phyloP scores from a whole-genome alignment of 2,113 vertebrate genomes.

The Sterrhoptilus dennistouni region DNA sequence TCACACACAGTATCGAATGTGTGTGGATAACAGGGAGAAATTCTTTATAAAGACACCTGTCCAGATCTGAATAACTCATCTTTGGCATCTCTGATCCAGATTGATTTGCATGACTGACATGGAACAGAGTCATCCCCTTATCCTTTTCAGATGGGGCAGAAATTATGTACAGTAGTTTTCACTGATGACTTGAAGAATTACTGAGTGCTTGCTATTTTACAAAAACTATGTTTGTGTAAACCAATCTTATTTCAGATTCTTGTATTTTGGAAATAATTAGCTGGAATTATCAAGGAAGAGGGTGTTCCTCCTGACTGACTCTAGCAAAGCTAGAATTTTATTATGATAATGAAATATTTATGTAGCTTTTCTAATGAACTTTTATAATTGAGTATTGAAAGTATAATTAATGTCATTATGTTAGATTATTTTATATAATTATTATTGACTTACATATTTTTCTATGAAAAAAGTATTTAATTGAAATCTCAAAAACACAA shows the following conservation, averaged over 20 bases:
- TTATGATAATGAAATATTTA: background rate
- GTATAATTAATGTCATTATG: slow-evolving; percentile 2
- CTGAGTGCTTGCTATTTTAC: background rate
- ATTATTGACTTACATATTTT: background rate
- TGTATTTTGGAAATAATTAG: background rate
- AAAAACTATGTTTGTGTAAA: background rate
- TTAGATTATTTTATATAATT: background rate
- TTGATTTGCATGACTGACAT: background rate
- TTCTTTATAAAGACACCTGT: background rate
- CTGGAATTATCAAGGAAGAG: background rate
- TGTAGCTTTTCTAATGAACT: background rate
- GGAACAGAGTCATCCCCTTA: background rate
- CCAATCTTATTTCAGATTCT: background rate
- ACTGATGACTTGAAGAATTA: background rate
- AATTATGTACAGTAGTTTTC: background rate
- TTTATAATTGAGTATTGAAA: background rate
- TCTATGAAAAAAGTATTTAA: background rate
- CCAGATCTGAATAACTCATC: background rate
- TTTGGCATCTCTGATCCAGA: background rate
- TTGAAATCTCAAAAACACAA: background rate
- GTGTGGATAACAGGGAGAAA: background rate
- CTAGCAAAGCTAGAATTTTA: background rate
- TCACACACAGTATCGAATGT: background rate
- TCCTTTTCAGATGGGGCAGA: background rate
- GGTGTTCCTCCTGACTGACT: background rate